Evolutionary conservation across 1,140 invertebrate genomes (phyloP).

Genomic region (Akabosia matsudoensis): DNA sequence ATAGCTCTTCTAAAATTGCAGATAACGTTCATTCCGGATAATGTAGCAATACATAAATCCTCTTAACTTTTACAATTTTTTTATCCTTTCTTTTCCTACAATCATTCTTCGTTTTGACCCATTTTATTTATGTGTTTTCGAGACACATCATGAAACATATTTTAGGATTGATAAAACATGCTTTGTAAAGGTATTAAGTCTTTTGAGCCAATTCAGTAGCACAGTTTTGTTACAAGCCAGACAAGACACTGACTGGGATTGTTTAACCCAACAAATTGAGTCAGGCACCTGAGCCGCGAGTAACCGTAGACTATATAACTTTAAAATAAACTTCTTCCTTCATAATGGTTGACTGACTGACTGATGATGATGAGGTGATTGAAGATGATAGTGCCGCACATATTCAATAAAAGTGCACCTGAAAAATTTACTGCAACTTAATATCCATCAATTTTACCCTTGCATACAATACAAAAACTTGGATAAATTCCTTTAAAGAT

Average conservation of each 20-base stretch:
- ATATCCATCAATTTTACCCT: background rate
- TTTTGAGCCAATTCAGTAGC: background rate
- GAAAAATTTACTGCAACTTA: slow-evolving; percentile 2
- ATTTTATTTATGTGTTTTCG: too few species aligned
- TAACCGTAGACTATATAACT: background rate
- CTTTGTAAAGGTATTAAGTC: background rate
- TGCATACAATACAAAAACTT: background rate
- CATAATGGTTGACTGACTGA: slow-evolving; percentile 20
- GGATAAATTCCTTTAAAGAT: background rate
- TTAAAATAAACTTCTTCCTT: background rate
- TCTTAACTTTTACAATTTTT: too few species aligned
- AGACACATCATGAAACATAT: too few species aligned
- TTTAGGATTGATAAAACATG: too few species aligned
- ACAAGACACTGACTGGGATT: too few species aligned
- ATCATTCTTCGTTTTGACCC: too few species aligned
- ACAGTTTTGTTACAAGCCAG: background rate
- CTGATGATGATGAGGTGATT: slow-evolving; percentile 24
- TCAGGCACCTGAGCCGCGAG: slow-evolving; percentile 8
- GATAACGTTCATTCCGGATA: too few species aligned
- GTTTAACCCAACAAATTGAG: slow-evolving; percentile 13
- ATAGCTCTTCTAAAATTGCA: too few species aligned
- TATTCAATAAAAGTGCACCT: background rate
- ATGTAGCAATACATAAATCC: too few species aligned
- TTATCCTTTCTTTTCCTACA: too few species aligned
- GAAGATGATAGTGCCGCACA: background rate